These are phyloP conservation scores for Zelleria hepariella DNA, from an alignment of 2,888 invertebrate genomes.

Conservation along the genomic window DNA sequence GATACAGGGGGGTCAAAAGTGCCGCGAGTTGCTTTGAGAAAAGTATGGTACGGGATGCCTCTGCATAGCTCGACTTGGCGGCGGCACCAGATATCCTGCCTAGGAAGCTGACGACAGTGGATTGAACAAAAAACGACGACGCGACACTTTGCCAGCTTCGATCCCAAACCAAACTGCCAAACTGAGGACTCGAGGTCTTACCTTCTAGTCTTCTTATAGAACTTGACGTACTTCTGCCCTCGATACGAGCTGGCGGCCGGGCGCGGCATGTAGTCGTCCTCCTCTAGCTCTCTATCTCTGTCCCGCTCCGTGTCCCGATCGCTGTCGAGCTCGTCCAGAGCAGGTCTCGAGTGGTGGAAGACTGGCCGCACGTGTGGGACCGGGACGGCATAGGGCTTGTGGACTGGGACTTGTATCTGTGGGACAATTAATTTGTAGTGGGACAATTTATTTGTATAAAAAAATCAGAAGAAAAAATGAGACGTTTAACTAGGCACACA, in stretches of 20 bases:
- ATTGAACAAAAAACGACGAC: no score
- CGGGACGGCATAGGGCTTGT: constrained; percentile 81
- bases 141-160: no score
- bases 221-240: constrained; percentile 33
- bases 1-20: no score
- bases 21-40: no score
- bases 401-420: constrained; percentile 78
- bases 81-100: no score
- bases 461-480: background rate
- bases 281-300: constrained; percentile 24
- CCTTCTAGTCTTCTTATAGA: constrained; percentile 45
- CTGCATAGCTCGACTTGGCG: no score
- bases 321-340: constrained; percentile 38
- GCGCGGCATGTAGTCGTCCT: constrained; percentile 41
- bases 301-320: constrained; percentile 22
- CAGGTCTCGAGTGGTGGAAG: constrained; percentile 51
- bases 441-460: no score
- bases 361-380: constrained; percentile 76
- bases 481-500: background rate
- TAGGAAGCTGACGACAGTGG: no score
- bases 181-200: constrained; percentile 21
- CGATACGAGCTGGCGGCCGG: constrained; percentile 24
- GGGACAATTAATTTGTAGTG: background rate
- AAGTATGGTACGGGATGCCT: no score
- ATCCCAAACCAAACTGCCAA: no score